Base-by-base conservation (phyloP, 1,140 invertebrate species). In the Parasteatoda tepidariorum region DNA sequence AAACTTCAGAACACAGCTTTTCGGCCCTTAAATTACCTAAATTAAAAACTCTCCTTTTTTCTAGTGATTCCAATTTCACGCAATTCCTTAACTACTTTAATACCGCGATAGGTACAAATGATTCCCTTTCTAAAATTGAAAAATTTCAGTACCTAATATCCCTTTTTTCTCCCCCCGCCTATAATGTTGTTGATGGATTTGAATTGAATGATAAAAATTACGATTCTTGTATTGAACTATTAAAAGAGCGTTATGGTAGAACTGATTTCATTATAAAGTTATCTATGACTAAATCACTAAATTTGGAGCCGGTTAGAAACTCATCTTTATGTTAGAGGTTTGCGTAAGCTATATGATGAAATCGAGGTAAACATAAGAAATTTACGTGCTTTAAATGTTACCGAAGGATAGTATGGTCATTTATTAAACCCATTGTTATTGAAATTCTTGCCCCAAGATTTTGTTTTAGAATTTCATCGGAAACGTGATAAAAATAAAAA, bases 341-440 rank as follows among this genome's bases (percentile, higher is more conserved):
- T 41, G 7, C 31, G 33, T 5, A 67, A n/a, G 13, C 24, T 38
- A 3, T 38, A 38, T 7, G 2, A 67, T 41, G 64, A 67, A 22
- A 67, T 38, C 1, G 64, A 68, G 41, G 31, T 67, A 5, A 67
- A 67, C n/a, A 67, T 22, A 67, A 38, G 31, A 67, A 67, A 67
- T 67, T 67, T 67, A 31, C 22, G 11, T 11, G 3, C 24, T 5
- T 64, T 64, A 64, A 64, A 64, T 64, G 26, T 64, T 7, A 34
- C 31, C 0, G 30, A 38, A 13, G 33, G 64, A 5, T 67, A 31
- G 0, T 38, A 66, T 67, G 64, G 15, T 2, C 33, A 67, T 38
- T 67, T 67, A 24, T n/a, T 67, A 6, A 67, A 67, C 11, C 64
- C 33, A 7, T 22, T 67, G 26, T 41, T 67, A 41, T 3, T 38